Conservation (phyloP, 1,140 invertebrate genomes). For the Cardiocondyla obscurior region DNA sequence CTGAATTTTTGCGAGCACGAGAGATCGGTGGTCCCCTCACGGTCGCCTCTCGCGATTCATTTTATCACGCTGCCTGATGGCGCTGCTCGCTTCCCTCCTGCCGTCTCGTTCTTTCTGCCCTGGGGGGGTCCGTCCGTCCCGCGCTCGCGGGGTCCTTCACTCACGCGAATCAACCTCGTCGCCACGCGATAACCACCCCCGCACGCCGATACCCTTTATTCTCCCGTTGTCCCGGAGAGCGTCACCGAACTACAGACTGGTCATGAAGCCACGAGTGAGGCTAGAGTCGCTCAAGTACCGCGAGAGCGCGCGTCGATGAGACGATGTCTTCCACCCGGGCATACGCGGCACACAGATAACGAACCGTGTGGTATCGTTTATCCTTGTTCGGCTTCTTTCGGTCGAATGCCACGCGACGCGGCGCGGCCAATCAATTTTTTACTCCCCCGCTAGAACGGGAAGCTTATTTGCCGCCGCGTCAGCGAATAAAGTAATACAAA, state of each 20-base stretch:
- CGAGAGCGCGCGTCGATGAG: background rate
- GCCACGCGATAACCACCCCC: background rate
- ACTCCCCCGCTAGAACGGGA: no score
- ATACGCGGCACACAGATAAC: background rate
- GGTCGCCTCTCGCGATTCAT: conserved; percentile 67
- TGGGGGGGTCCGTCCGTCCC: background rate
- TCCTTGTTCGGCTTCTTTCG: no score
- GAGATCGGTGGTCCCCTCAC: conserved; percentile 22
- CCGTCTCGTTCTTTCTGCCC: background rate
- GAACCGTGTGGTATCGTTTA: no score
- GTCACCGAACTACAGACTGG: background rate
- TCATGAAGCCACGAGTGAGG: background rate
- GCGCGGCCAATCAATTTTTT: no score
- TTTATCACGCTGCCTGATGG: conserved; percentile 67
- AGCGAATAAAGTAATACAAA: no score
- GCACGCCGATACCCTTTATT: background rate
- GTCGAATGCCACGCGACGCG: no score
- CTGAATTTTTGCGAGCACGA: background rate
- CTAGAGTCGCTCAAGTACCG: background rate
- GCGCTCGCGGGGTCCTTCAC: background rate
- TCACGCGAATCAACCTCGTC: background rate
- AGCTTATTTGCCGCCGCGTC: no score
- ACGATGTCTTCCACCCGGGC: no score
- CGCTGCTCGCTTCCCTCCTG: conserved; percentile 40
- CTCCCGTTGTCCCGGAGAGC: background rate